Evolutionary conservation across 2,888 invertebrate species (phyloP).

Genomic region (Acanthosoma haemorrhoidale): DNA sequence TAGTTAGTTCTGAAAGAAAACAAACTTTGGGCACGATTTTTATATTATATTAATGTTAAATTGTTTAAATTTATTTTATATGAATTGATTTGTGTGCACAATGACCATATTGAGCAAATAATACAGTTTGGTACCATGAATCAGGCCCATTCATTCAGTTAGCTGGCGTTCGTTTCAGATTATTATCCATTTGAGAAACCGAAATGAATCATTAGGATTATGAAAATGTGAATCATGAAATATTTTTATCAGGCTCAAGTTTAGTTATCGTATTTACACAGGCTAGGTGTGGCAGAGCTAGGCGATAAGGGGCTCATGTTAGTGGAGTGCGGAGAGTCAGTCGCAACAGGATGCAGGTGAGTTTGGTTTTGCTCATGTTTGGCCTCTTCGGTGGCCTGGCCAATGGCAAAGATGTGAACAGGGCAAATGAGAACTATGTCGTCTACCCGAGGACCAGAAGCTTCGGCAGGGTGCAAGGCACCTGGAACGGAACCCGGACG

Average conservation of each 20-base stretch:
- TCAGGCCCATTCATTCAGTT: no score
- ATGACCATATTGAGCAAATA: no score
- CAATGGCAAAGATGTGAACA: neutral
- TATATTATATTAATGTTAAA: no score
- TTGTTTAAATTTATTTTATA: no score
- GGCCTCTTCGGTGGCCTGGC: neutral
- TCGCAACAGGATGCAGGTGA: neutral
- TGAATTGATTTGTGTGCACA: no score
- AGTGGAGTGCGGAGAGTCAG: neutral
- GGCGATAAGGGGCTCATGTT: neutral
- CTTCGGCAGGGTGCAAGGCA: neutral
- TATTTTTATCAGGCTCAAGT: neutral
- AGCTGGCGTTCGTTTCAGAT: no score
- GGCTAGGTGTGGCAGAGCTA: neutral
- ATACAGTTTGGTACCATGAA: no score
- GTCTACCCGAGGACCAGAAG: neutral
- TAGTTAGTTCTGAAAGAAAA: no score
- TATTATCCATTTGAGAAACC: no score
- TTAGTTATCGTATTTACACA: constrained; percentile 9
- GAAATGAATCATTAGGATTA: neutral
- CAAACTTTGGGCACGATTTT: no score
- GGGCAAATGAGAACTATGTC: neutral
- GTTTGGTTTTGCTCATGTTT: neutral
- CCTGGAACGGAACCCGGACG: no score
- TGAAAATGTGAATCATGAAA: no score